Evolutionary conservation across 2,888 invertebrate genomes (phyloP), one percentile per base, ranked within the genome.

Genomic region (Caradrina clavipalpis): DNA sequence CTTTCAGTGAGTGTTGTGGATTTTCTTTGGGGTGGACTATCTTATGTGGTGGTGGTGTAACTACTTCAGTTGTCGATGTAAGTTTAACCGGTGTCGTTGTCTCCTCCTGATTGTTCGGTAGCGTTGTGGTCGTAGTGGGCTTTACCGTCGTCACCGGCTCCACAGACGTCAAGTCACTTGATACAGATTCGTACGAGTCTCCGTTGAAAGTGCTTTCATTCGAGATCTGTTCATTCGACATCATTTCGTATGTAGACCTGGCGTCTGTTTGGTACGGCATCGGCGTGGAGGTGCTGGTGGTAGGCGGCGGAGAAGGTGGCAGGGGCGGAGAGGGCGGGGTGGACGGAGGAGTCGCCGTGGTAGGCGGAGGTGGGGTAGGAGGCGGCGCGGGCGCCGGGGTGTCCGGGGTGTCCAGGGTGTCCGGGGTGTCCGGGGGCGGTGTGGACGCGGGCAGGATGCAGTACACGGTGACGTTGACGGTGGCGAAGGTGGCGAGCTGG

Each of bases 391-490:
- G 35, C 3, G 26, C 10, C 4, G 15, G 6, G n/a, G 3, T 26
- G 26, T 26, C 21, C n/a, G 60, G 11, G 21, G 26, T 26, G 26
- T 26, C 26, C 26, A 54, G 22, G 11, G 19, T 11, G 0, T 54
- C 21, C n/a, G 60, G 11, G 21, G n/a, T n/a, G n/a, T n/a, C n/a
- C n/a, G 58, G 22, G 11, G 19, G 19, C 5, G 39, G 8, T 8
- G 39, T 13, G 4, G 45, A 5, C 4, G 17, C 2, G 45, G 39
- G 31, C 31, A 19, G 49, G 17, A 55, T 13, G 62, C 73, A 73
- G 66, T 63, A 50, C 45, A 73, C 69, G 19, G 78, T 81, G 49
- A 78, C 75, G 53, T 73, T 74, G 45, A 81, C 75, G 17, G 58
- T 21, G 13, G 79, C 79, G 49, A 31, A 51, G 15, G 50, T 31